phyloP scores from a whole-genome alignment of 30 jellyfish, hydroid and myxozoan genomes.

The Turritopsis rubra region DNA sequence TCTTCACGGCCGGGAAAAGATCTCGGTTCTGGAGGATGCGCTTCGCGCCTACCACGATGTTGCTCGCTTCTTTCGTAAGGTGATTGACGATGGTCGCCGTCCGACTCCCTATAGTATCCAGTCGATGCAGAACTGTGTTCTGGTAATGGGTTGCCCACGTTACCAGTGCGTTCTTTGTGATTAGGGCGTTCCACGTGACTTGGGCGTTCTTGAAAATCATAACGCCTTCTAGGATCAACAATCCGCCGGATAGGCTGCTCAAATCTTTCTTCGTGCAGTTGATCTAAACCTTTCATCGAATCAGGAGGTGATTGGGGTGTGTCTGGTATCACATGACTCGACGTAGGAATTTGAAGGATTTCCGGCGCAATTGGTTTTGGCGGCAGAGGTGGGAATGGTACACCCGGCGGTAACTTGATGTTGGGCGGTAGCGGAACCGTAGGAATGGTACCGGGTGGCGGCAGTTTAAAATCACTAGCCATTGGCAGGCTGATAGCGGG shows the following conservation, averaged over 20 bases:
- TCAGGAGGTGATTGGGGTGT: slow-evolving; percentile 17
- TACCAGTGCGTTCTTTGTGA: neutral
- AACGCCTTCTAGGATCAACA: neutral
- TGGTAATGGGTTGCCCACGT: neutral
- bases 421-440: slow-evolving; percentile 42
- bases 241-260: neutral
- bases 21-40: neutral
- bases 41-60: neutral
- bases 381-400: slow-evolving; percentile 42
- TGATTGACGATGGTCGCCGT: neutral
- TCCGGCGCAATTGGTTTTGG: slow-evolving; percentile 27
- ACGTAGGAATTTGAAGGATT: neutral
- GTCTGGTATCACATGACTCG: slow-evolving; percentile 6
- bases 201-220: neutral
- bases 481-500: slow-evolving; percentile 77
- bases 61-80: neutral
- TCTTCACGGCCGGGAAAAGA: neutral
- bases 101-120: neutral
- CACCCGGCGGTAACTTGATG: slow-evolving; percentile 45
- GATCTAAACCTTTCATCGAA: neutral
- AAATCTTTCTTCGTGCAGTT: neutral
- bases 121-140: neutral
- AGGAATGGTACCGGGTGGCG: slow-evolving; percentile 30
- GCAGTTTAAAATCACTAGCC: neutral
- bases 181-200: neutral